Evolutionary conservation across 2,113 vertebrate species (phyloP), one percentile per base, ranked within the genome.

Genomic region (Lasiurus cinereus): DNA sequence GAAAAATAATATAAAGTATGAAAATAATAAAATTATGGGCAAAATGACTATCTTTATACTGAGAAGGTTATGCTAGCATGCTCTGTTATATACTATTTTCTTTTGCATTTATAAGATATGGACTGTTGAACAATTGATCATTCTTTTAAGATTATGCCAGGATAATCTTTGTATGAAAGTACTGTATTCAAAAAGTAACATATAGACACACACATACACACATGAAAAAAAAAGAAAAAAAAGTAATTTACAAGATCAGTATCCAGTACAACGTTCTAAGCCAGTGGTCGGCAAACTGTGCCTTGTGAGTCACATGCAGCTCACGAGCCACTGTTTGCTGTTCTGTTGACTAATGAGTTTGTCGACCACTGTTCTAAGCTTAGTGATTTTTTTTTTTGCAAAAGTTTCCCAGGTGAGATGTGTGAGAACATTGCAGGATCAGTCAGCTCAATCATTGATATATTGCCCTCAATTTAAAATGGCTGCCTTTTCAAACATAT

Each of bases 401-500:
- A 39, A 70, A 48, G 39, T 43, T 67, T 80, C 83, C 84, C 59
- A 82, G 73, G 73, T 93, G 39, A 64, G 8, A 29, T 36, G 46
- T 52, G 43, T 46, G 64, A 46, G 24, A 27, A 22, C 27, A 19
- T 2, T 74, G 29, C 36, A 48, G 27, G 54, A 62, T 22, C 4
- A 69, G 33, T 67, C 78, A 43, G 16, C 72, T 62, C 29, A 43
- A 15, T 84, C 52, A 29, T 27, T 39, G 93, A 64, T 48, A n/a
- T 14, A 39, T 29, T 66, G 62, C 70, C 46, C 86, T 92, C 69
- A 27, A 50, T 92, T 76, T 90, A 36, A 93, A 88, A 67, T 29
- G 64, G 15, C 67, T 91, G 83, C 48, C 52, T 76, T 77, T 69
- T 67, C 15, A 87, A 93, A 84, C 91, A 95, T 91, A 91, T 84